These are phyloP conservation scores for Amphipoea oculea DNA, from an alignment of 2,888 invertebrate genomes.

Conservation along the genomic window DNA sequence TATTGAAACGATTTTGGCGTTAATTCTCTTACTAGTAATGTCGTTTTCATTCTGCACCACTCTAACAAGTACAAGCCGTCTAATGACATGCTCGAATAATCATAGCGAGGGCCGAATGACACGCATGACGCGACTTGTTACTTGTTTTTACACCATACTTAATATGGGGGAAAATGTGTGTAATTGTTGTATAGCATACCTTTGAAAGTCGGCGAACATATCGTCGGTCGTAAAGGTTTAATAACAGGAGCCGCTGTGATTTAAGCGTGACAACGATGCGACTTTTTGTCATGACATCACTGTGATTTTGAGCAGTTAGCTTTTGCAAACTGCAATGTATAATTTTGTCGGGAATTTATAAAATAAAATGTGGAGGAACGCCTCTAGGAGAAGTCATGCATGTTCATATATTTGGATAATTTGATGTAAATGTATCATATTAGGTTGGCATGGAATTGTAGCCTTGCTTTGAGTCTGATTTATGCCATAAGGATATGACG, in stretches of 20 bases:
- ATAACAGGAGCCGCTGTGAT: constrained; percentile 70
- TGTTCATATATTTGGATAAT: constrained; percentile 36
- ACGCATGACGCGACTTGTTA: constrained; percentile 74
- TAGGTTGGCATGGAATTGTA: constrained; percentile 40
- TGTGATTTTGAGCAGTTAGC: constrained; percentile 57
- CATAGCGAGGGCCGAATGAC: constrained; percentile 75
- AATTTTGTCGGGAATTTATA: constrained; percentile 51
- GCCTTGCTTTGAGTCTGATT: constrained; percentile 52
- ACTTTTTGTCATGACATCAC: constrained; percentile 56
- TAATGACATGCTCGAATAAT: constrained; percentile 80
- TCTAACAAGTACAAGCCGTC: constrained; percentile 71
- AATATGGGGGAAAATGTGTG: constrained; percentile 77
- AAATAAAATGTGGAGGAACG: constrained; percentile 48
- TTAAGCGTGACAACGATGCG: constrained; percentile 66
- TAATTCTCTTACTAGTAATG: constrained; percentile 70
- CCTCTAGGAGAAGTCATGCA: constrained; percentile 45
- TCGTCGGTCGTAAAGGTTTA: constrained; percentile 72
- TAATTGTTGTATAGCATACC: constrained; percentile 78
- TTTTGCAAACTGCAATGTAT: constrained; percentile 36
- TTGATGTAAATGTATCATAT: constrained; percentile 46
- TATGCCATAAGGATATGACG: constrained; percentile 53
- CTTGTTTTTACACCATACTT: constrained; percentile 79
- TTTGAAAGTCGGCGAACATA: constrained; percentile 79
- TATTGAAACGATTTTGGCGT: constrained; percentile 70
- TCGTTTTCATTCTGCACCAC: constrained; percentile 71